Evolutionary conservation across 1,140 invertebrate genomes (phyloP).

Genomic region (Macrosteles quadrilineatus): DNA sequence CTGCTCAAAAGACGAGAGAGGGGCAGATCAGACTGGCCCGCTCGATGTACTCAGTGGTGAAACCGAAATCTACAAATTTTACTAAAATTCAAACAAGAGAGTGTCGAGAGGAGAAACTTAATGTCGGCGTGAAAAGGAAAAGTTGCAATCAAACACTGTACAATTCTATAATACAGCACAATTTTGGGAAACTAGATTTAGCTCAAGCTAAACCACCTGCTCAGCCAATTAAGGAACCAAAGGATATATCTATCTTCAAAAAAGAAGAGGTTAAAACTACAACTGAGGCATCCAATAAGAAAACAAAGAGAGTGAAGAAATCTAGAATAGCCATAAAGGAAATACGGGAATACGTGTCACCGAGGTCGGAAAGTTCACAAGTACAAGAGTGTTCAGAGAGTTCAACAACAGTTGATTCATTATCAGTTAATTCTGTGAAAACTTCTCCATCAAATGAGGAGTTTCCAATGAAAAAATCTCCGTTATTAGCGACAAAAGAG

Average conservation of each 20-base stretch:
- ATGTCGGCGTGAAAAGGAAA: background rate
- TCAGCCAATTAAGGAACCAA: background rate
- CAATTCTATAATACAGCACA: constrained; percentile 3
- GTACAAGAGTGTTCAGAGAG: background rate
- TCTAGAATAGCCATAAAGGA: constrained; percentile 20
- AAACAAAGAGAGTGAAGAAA: background rate
- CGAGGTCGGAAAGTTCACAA: background rate
- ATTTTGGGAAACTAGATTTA: constrained; percentile 17
- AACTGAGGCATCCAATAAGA: background rate
- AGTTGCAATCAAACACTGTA: background rate
- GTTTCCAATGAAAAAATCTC: background rate
- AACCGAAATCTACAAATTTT: background rate
- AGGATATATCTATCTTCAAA: too few species aligned
- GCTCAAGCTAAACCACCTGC: background rate
- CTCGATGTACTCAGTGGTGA: background rate
- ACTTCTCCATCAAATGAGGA: background rate
- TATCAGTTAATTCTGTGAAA: background rate
- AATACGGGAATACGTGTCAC: background rate
- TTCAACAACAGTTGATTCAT: background rate
- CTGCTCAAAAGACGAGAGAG: background rate
- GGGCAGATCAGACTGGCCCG: background rate
- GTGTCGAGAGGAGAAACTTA: background rate
- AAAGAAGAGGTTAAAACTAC: background rate
- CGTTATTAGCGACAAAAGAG: background rate
- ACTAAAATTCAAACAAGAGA: background rate